Conservation (phyloP, 2,113 vertebrate species). For the Carlito syrichta region DNA sequence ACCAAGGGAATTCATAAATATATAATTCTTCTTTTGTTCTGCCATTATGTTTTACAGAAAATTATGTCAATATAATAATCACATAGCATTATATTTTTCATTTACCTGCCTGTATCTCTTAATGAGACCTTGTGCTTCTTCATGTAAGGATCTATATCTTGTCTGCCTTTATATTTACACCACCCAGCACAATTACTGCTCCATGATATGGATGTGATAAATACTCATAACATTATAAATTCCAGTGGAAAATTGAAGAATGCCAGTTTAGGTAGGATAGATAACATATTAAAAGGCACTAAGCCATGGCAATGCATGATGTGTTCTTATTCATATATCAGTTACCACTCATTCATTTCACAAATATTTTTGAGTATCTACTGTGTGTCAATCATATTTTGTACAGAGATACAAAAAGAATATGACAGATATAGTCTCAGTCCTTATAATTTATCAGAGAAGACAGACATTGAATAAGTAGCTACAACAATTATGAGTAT, state of each 20-base stretch:
- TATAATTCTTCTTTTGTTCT: not conserved
- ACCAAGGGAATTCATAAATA: not conserved
- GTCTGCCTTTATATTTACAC: not conserved
- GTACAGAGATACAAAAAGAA: not conserved
- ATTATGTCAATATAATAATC: not conserved
- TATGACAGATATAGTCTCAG: not conserved
- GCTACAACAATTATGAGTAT: not conserved
- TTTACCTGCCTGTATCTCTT: not conserved
- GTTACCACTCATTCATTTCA: not conserved
- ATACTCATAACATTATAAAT: not conserved
- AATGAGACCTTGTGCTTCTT: not conserved
- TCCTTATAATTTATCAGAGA: not conserved
- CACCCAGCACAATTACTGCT: not conserved
- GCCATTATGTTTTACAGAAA: not conserved
- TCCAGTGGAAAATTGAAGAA: not conserved
- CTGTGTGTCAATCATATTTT: not conserved
- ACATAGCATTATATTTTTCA: not conserved
- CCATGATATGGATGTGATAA: not conserved
- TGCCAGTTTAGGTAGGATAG: not conserved
- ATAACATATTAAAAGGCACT: not conserved
- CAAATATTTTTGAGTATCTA: not conserved
- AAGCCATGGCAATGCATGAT: not conserved
- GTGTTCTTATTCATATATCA: not conserved
- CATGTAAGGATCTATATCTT: not conserved
- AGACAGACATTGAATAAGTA: not conserved